These are phyloP conservation scores for Chelonoidis abingdonii DNA, from an alignment of 2,113 vertebrate species.

Conservation along the genomic window DNA sequence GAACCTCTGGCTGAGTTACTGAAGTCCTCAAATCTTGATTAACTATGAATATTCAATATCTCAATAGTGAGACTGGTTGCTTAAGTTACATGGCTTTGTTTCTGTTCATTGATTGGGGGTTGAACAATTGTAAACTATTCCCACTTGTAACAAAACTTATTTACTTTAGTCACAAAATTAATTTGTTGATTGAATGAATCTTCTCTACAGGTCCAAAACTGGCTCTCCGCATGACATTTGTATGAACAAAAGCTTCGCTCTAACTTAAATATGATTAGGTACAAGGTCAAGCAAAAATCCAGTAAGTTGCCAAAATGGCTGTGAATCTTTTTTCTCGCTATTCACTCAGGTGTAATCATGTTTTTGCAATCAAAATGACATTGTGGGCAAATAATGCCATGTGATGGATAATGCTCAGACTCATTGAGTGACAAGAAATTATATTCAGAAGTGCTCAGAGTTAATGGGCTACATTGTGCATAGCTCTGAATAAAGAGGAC, in stretches of 20 bases:
- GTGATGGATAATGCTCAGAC: background rate
- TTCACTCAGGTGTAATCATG: background rate
- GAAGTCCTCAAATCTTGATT: too few relatives aligned
- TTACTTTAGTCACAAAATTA: background rate
- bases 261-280: background rate
- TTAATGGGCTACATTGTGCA: too few relatives aligned
- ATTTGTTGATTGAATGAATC: background rate
- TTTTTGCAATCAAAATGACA: background rate
- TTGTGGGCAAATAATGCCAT: background rate
- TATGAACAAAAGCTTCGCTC: background rate
- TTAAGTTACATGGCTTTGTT: background rate
- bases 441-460: background rate
- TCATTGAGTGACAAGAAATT: background rate
- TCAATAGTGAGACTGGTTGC: background rate
- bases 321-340: background rate
- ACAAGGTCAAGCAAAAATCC: background rate
- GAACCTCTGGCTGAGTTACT: too few relatives aligned
- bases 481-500: background rate
- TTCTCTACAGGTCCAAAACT: background rate
- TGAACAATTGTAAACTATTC: background rate
- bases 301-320: background rate
- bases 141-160: background rate
- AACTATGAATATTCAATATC: background rate
- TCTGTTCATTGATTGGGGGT: background rate
- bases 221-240: background rate